Evolutionary conservation across 2,888 invertebrate genomes (phyloP).

Genomic region (Parelbella ahira): DNA sequence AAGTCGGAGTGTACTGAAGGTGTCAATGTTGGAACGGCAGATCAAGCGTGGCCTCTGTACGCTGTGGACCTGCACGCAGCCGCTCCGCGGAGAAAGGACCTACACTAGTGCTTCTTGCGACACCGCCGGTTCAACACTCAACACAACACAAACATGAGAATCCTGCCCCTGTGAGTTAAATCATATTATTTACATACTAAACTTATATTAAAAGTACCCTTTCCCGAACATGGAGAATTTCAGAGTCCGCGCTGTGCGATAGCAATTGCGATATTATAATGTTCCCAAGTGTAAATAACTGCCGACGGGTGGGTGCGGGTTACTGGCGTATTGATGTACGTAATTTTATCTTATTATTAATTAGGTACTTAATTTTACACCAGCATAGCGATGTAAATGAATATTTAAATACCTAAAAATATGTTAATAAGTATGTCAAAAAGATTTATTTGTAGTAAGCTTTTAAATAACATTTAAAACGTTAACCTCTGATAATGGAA

Average conservation of each 20-base stretch:
- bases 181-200: slow-evolving; percentile 26
- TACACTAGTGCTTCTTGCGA: slow-evolving; percentile 50
- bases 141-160: slow-evolving; percentile 67
- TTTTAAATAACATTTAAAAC: slow-evolving; percentile 28
- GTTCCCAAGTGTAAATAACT: too few species aligned
- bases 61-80: slow-evolving; percentile 62
- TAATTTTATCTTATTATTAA: not conserved
- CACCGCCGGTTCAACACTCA: slow-evolving; percentile 33
- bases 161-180: slow-evolving; percentile 63
- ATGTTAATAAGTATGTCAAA: too few species aligned
- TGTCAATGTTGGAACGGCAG: slow-evolving; percentile 51
- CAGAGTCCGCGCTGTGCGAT: slow-evolving; percentile 53
- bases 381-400: too few species aligned
- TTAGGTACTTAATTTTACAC: too few species aligned
- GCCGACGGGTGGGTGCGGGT: not conserved
- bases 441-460: too few species aligned
- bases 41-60: slow-evolving; percentile 68
- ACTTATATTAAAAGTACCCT: slow-evolving; percentile 20
- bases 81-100: slow-evolving; percentile 60
- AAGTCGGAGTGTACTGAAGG: slow-evolving; percentile 45
- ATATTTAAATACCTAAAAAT: too few species aligned
- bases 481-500: slow-evolving; percentile 29
- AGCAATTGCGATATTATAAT: slow-evolving; percentile 55
- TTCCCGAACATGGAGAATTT: slow-evolving; percentile 1
- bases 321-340: slow-evolving; percentile 22